A percentile compares a stretch with the other conserved stretches of the same genome.
phyloP scores from a whole-genome alignment of 2,113 vertebrate genomes.

The Hemiprocne comata region DNA sequence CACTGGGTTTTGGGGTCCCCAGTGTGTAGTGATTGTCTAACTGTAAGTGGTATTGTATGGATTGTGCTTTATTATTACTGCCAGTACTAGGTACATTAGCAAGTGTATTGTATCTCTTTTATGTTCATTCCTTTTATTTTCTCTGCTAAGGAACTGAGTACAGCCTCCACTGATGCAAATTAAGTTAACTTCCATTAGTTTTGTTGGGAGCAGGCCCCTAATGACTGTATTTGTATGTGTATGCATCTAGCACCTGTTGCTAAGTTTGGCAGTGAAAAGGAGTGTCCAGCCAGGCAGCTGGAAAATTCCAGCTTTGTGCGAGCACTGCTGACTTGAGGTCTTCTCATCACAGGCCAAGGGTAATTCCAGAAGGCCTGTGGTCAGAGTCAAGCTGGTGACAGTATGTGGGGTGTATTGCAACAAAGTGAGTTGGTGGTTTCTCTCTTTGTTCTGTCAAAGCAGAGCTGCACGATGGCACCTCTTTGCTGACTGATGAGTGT shows the following conservation, averaged over 20 bases:
- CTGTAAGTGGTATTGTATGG: neutral
- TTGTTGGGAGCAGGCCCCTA: neutral
- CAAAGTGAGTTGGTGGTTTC: neutral
- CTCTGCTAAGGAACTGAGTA: neutral
- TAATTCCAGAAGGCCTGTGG: neutral
- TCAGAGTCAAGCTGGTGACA: neutral
- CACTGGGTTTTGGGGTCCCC: neutral
- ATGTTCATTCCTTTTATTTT: neutral
- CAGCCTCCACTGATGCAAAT: neutral
- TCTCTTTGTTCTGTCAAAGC: neutral
- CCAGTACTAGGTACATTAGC: neutral
- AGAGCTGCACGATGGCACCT: neutral
- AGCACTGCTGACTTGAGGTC: neutral
- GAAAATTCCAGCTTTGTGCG: neutral
- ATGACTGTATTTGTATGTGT: neutral
- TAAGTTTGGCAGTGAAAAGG: neutral
- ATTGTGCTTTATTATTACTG: neutral
- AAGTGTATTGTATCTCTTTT: neutral
- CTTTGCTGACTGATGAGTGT: neutral
- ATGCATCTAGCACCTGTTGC: neutral
- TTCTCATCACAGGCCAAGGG: neutral
- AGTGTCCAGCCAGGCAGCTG: neutral
- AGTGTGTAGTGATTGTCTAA: neutral
- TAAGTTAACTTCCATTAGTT: neutral
- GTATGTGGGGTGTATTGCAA: neutral